Percentiles rank a stretch among this genome's conserved stretches.
phyloP scores from a whole-genome alignment of 2,797 vertebrate species.

The Gymnopithys bicolor region DNA sequence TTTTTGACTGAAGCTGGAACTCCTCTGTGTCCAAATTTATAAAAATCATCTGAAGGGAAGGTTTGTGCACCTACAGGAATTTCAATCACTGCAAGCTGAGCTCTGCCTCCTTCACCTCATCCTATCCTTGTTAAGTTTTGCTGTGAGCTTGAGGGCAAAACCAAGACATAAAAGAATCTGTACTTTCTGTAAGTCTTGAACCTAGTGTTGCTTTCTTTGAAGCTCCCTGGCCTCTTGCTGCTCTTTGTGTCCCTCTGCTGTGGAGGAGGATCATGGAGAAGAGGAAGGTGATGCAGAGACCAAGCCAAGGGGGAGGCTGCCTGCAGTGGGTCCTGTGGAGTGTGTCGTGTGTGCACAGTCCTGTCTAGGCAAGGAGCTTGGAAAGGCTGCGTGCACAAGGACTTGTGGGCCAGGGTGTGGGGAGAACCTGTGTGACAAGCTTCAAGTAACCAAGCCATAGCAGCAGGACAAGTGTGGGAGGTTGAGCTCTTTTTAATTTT shows the following conservation, averaged over 20 bases:
- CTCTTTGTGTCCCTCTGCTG: background rate
- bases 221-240: background rate
- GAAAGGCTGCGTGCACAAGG: background rate
- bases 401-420: accelerated
- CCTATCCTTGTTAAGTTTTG: background rate
- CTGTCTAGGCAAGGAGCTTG: background rate
- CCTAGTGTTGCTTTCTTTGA: background rate
- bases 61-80: background rate
- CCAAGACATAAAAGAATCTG: background rate
- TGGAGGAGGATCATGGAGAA: background rate
- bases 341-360: accelerated
- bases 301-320: background rate
- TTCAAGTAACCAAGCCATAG: background rate
- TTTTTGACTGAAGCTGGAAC: background rate
- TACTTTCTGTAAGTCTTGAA: background rate
- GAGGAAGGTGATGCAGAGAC: accelerated
- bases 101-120: background rate
- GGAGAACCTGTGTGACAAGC: accelerated
- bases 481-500: background rate
- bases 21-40: background rate
- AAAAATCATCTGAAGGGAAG: background rate
- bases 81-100: background rate
- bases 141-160: background rate
- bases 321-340: background rate
- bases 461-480: background rate